These are phyloP conservation scores for Poecilia picta DNA, from an alignment of 2,797 vertebrate genomes.

Conservation along the genomic window DNA sequence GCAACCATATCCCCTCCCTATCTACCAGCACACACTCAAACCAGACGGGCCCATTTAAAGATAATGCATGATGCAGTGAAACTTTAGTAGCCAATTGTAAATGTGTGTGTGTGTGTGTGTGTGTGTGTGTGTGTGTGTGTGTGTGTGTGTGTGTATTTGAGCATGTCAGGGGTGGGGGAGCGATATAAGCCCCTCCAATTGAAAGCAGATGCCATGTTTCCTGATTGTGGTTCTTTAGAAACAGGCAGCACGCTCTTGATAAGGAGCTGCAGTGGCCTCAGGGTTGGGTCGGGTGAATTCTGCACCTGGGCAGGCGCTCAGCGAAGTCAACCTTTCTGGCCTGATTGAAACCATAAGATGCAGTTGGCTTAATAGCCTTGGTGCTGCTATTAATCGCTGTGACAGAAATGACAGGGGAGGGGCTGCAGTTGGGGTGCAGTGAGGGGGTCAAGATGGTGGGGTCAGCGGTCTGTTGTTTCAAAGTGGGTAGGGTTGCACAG, in stretches of 20 bases:
- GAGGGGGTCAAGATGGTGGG: constrained; percentile 56
- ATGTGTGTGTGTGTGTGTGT: constrained; percentile 20
- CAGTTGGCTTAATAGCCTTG: constrained; percentile 47
- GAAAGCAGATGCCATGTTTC: constrained; percentile 78
- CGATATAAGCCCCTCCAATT: constrained; percentile 59
- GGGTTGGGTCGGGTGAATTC: constrained; percentile 43
- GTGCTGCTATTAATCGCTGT: constrained; percentile 68
- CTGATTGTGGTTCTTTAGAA: constrained; percentile 65
- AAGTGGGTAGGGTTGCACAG: constrained; percentile 70
- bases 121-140: constrained; percentile 23
- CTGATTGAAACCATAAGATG: constrained; percentile 72
- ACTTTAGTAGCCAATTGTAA: constrained; percentile 45
- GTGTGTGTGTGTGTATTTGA: constrained; percentile 16
- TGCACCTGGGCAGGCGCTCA: constrained; percentile 46
- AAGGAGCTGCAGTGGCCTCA: constrained; percentile 44
- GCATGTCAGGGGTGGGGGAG: constrained; percentile 7
- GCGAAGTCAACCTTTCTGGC: constrained; percentile 39
- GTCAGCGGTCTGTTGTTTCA: constrained; percentile 77
- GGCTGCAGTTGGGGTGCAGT: not conserved
- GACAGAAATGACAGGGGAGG: constrained; percentile 58
- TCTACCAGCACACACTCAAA: constrained; percentile 56
- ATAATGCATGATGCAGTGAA: constrained; percentile 44
- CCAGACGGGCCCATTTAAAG: constrained; percentile 55
- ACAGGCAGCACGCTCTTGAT: constrained; percentile 45
- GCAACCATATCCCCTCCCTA: constrained; percentile 51